Evolutionary conservation across 1,140 invertebrate species (phyloP).

Genomic region (Aphis craccivora): DNA sequence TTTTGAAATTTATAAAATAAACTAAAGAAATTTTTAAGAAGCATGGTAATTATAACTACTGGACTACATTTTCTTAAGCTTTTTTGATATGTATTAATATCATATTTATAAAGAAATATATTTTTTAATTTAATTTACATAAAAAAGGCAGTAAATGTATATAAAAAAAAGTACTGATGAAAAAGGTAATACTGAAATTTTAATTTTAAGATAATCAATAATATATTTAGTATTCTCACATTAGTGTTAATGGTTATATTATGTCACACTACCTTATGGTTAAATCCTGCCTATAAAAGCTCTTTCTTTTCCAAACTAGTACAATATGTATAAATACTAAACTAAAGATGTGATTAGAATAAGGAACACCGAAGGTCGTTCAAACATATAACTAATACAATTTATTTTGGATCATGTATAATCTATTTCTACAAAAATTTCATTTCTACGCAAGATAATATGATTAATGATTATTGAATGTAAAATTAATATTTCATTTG

Average conservation of each 20-base stretch:
- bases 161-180: neutral
- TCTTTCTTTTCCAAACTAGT: neutral
- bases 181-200: constrained; percentile 26
- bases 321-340: constrained; percentile 34
- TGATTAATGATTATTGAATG: constrained; percentile 21
- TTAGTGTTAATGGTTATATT: neutral
- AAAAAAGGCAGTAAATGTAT: neutral
- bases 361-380: neutral
- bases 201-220: constrained; percentile 1
- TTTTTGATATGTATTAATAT: constrained; percentile 48
- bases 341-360: constrained; percentile 18
- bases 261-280: neutral
- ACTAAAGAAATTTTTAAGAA: constrained; percentile 10
- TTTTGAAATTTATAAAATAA: constrained; percentile 23
- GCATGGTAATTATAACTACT: neutral
- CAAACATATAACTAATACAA: neutral
- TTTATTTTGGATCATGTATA: neutral
- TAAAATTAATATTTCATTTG: neutral
- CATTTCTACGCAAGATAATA: neutral
- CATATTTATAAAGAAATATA: constrained; percentile 11
- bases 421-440: neutral
- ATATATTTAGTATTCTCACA: neutral
- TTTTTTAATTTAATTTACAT: neutral
- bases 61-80: neutral
- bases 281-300: neutral